Evolutionary conservation across 1,140 invertebrate genomes (phyloP), one percentile per base, ranked within the genome.

Genomic region (Conopomorpha cramerella): DNA sequence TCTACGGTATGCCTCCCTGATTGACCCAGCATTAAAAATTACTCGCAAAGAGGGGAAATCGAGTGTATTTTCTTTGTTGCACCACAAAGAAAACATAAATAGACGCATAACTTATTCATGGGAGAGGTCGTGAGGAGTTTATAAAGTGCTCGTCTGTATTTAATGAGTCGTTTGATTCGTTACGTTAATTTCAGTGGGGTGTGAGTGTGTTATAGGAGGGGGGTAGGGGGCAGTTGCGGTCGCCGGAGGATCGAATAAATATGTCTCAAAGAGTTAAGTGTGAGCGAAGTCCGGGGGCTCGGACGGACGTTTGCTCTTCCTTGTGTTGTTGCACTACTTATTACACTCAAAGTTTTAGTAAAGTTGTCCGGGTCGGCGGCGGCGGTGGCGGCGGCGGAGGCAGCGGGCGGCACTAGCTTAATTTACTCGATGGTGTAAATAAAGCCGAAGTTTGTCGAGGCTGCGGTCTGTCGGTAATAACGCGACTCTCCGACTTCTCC

Each of bases 401-500:
- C n/a, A n/a, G n/a, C n/a, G n/a, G n/a, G n/a, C n/a, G n/a, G 71
- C 55, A 65, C 49, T 70, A 78, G 77, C 77, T 78, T 79, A 79
- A 79, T 79, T 79, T 79, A 77, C 66, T 70, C 65, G 68, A 77
- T 79, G 74, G 77, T 77, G 73, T 79, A 79, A 79, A 79, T 78
- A 79, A 79, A 78, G 72, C 71, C 60, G 59, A 60, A 52, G 62
- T 60, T 58, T 61, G 57, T 52, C 71, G 68, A 62, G 50, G 58
- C 48, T 59, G 62, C 58, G 46, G 54, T 48, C 49, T 43, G 49
- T 55, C 65, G 51, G 58, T 43, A 54, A 53, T 39, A 41, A 34
- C 47, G 45, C 43, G 49, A 31, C 27, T 30, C 45, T 31, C 36
- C n/a, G 27, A n/a, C n/a, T n/a, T 16, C 16, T 66, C 64, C 72